Evolutionary conservation across 1,140 invertebrate species (phyloP).

Genomic region (Neelides sp.): DNA sequence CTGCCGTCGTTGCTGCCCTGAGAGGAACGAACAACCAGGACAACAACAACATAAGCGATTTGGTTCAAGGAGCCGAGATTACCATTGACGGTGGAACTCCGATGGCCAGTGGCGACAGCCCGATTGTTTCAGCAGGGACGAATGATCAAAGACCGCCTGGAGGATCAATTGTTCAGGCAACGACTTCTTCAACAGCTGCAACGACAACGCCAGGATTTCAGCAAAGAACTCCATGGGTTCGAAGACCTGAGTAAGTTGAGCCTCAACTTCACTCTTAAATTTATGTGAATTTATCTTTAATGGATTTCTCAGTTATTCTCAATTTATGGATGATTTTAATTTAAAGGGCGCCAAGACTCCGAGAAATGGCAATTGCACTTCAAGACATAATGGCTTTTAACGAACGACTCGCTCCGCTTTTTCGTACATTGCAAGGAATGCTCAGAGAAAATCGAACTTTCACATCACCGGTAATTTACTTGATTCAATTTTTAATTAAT

Average conservation of each 20-base stretch:
- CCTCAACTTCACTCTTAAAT: no score
- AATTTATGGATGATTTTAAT: no score
- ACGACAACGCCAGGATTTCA: not conserved
- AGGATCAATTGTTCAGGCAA: not conserved
- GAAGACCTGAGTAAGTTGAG: constrained; percentile 22
- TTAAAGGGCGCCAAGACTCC: constrained; percentile 22
- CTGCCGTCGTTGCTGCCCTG: constrained; percentile 11
- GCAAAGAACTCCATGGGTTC: not conserved
- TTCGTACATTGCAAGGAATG: constrained; percentile 18
- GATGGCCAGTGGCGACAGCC: no score
- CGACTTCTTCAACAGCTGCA: not conserved
- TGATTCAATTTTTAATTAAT: not conserved
- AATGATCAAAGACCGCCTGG: no score
- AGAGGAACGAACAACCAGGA: not conserved
- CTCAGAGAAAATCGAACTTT: constrained; percentile 24
- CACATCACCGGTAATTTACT: constrained; percentile 7
- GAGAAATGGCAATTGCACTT: constrained; percentile 19
- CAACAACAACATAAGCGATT: not conserved
- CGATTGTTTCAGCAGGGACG: no score
- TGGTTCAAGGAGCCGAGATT: no score
- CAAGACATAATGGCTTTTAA: constrained; percentile 19
- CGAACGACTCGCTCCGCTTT: constrained; percentile 19
- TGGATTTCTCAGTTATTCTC: no score
- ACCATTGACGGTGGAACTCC: no score
- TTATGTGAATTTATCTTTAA: no score